Evolutionary conservation across 35 echinoderm and acorn worm species (phyloP).

Genomic region (Anneissia japonica): DNA sequence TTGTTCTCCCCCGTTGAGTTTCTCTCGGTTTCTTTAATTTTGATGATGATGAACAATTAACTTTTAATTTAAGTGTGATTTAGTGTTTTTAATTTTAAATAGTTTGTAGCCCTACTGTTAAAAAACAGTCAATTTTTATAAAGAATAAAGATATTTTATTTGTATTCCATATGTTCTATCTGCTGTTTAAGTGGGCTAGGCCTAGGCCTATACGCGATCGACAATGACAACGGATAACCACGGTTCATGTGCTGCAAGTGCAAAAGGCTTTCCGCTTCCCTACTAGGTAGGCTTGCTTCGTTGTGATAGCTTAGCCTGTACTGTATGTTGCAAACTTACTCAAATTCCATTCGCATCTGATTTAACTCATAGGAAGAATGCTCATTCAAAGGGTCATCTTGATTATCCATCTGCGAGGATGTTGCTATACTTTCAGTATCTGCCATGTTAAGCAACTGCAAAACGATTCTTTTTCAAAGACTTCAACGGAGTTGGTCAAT

Average conservation of each 20-base stretch:
- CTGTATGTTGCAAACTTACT: conserved; percentile 35
- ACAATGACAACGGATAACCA: neutral
- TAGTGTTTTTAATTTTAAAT: too few relatives aligned
- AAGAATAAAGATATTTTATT: neutral
- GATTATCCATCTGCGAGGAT: conserved; percentile 57
- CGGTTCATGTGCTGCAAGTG: neutral
- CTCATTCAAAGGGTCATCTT: conserved; percentile 84
- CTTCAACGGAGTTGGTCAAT: too few relatives aligned
- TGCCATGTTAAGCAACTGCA: conserved; percentile 72
- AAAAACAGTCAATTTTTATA: too few relatives aligned
- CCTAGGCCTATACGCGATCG: neutral
- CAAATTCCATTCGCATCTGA: conserved; percentile 51
- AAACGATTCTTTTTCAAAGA: too few relatives aligned
- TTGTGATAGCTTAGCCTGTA: neutral
- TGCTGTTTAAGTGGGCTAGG: neutral
- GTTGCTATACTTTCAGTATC: conserved; percentile 84
- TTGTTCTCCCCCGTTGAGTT: too few relatives aligned
- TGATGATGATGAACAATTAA: too few relatives aligned
- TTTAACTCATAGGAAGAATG: conserved; percentile 61
- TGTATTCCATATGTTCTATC: neutral
- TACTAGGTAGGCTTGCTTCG: neutral
- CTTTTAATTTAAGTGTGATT: too few relatives aligned
- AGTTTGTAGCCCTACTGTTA: too few relatives aligned
- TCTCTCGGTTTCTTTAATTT: too few relatives aligned
- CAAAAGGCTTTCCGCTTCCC: neutral